A percentile compares a stretch with the other conserved stretches of the same genome.
Conservation (phyloP, 2,888 invertebrate genomes). For the Junonia oenone region DNA sequence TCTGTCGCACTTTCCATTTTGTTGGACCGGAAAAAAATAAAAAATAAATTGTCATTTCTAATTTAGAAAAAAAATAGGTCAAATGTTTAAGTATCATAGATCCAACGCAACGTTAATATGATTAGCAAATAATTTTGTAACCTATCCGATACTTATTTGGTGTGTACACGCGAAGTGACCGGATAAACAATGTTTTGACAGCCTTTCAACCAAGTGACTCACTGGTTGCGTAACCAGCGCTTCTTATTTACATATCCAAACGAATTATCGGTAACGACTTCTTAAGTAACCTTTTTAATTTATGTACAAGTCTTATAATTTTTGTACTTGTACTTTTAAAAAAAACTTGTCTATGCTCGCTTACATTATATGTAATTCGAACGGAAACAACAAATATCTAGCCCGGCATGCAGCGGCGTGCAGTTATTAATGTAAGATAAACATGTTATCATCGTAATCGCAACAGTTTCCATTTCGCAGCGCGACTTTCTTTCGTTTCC, state of each 20-base stretch:
- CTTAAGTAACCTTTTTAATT: conserved; percentile 4
- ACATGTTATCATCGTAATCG: conserved; percentile 68
- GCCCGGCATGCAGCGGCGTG: conserved; percentile 1
- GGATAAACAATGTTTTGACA: conserved; percentile 33
- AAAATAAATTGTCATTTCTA: neutral
- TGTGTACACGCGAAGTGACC: conserved; percentile 26
- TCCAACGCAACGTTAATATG: conserved; percentile 8
- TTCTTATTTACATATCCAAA: conserved; percentile 25
- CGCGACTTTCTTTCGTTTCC: conserved; percentile 76
- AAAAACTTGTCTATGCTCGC: neutral
- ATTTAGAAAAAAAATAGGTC: neutral
- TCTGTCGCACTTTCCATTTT: conserved; percentile 17
- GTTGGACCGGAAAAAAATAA: conserved; percentile 1
- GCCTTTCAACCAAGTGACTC: conserved; percentile 34
- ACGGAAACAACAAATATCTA: conserved; percentile 3
- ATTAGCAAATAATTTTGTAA: conserved; percentile 27
- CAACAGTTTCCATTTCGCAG: conserved; percentile 72
- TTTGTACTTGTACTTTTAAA: neutral
- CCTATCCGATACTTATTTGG: conserved; percentile 18
- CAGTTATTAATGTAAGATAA: conserved; percentile 52
- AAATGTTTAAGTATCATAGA: conserved; percentile 1
- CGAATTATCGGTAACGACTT: conserved; percentile 13
- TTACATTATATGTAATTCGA: neutral
- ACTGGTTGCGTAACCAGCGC: conserved; percentile 31
- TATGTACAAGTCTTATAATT: neutral